Evolutionary conservation across 2,888 invertebrate genomes (phyloP), one percentile per base, ranked within the genome.

Genomic region (Drosophila emarginata): DNA sequence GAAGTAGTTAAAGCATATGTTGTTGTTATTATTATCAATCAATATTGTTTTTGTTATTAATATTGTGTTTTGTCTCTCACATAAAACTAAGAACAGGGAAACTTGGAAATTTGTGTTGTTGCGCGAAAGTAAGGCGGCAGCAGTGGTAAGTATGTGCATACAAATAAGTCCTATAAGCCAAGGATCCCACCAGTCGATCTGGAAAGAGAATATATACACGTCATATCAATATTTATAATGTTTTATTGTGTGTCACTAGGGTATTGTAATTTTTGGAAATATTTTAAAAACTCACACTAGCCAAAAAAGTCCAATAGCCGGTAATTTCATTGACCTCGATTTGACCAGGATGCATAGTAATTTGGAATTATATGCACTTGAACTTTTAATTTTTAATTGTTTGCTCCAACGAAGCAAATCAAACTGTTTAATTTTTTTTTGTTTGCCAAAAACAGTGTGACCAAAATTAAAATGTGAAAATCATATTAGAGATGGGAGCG

Each of bases 171-270:
- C 95, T 72, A 96, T 95, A 12, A 97, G 93, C 96, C 97, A 97
- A 5, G 97, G 97, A 91, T 97, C 97, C 82, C 94, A 93, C 97
- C 97, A 97, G 90, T 97, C 97, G 91, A 97, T 96, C 97, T 88
- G 94, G 93, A 85, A 82, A 57, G 4, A 26, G 15, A 18, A 21
- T 18, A 36, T 32, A 36, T 15, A 21, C 3, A 36, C 11, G 12
- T 4, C n/a, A 36, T 14, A 15, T 4, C n/a, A 12, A 26, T 37
- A 23, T 23, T 3, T 26, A 26, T 26, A n/a, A 37, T n/a, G 37
- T 37, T n/a, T 7, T 12, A 32, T 2, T 23, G 58, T 18, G 12
- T 26, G 12, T 9, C 28, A 3, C 15, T 6, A 2, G 3, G n/a
- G 12, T 21, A 21, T 21, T 9, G 11, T 15, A 15, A 9, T 45